These are phyloP conservation scores for Athalia circularis DNA, from an alignment of 2,888 invertebrate genomes.

Conservation along the genomic window DNA sequence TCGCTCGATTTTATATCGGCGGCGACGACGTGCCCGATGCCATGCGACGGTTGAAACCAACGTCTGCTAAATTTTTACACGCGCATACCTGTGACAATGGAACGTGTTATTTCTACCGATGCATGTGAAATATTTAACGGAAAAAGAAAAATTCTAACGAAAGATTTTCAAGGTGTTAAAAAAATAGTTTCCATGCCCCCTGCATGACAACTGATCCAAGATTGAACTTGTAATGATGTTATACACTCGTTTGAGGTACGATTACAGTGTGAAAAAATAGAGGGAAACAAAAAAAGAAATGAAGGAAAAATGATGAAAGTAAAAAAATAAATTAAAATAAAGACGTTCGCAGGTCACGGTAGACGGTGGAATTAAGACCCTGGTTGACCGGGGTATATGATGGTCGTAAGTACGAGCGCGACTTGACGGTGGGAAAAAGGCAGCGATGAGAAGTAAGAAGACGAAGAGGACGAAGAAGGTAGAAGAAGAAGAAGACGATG, in stretches of 20 bases:
- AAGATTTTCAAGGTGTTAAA: not conserved
- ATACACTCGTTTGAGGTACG: not conserved
- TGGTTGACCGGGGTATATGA: slow-evolving; percentile 29
- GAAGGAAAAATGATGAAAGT: not conserved
- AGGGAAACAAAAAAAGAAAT: not conserved
- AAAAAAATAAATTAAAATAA: not conserved
- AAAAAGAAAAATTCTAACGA: too few relatives aligned
- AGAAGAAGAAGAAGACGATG: slow-evolving; percentile 14
- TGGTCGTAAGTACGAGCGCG: not conserved
- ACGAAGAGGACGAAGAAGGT: not conserved
- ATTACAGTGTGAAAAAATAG: not conserved
- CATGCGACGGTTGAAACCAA: slow-evolving; percentile 9
- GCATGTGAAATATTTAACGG: too few relatives aligned
- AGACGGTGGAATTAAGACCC: slow-evolving; percentile 4
- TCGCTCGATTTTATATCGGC: not conserved
- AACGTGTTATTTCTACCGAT: too few relatives aligned
- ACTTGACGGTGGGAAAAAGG: slow-evolving; percentile 35
- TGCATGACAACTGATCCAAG: not conserved
- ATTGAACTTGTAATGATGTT: too few relatives aligned
- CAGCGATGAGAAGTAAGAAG: slow-evolving; percentile 16
- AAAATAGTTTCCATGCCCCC: not conserved
- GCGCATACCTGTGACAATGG: not conserved
- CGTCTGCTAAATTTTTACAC: slow-evolving; percentile 28
- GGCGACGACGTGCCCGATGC: too few relatives aligned
- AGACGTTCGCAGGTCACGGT: slow-evolving; percentile 22